Base-by-base conservation (phyloP, 2,797 vertebrate genomes). In the Esox masquinongy region DNA sequence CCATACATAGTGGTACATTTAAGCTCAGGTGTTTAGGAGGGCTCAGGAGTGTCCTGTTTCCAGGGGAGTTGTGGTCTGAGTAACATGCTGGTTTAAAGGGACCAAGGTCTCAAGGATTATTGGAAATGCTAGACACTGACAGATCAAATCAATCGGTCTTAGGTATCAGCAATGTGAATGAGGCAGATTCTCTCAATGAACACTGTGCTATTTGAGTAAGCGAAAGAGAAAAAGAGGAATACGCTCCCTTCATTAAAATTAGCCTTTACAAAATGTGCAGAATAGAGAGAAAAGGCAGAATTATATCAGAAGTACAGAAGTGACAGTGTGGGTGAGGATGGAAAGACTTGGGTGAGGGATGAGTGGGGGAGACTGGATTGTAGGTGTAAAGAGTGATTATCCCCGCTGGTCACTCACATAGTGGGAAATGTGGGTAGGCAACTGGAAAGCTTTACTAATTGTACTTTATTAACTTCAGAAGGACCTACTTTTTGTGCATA, bases 321-420 rank as follows among this genome's bases (percentile, higher is more conserved):
- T 59, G 56, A 14, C 22, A 76, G 82, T 80, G 80, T 77, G 83
- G 68, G 68, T 75, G 77, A 75, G 51, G 53, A 49, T 3, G 24
- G 51, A 14, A 31, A 8, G 19, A 9, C 12, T 14, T 12, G 9
- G 56, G 17, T 16, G 53, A 61, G 22, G 56, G 11, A 26, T 22
- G 22, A 24, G 64, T n/a, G 49, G 49, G 49, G 4, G 22, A 24
- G 24, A 61, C 3, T 19, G 53, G n/a, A 56, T 22, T 24, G 24
- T 17, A 61, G 56, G 56, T 61, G 22, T 59, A 24, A 22, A 59
- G 56, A 59, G 51, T 19, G 19, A 56, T 17, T n/a, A 56, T n/a
- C 6, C 51, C 53, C n/a, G 7, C 53, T 56, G 53, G 53, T 56
- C 53, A 56, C n/a, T 22, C 36, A 39, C 36, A 22, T 56, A n/a